A percentile compares a stretch with the other conserved stretches of the same genome.
These are phyloP conservation scores for Isurus oxyrinchus DNA, from an alignment of 2,113 vertebrate species.

Conservation along the genomic window DNA sequence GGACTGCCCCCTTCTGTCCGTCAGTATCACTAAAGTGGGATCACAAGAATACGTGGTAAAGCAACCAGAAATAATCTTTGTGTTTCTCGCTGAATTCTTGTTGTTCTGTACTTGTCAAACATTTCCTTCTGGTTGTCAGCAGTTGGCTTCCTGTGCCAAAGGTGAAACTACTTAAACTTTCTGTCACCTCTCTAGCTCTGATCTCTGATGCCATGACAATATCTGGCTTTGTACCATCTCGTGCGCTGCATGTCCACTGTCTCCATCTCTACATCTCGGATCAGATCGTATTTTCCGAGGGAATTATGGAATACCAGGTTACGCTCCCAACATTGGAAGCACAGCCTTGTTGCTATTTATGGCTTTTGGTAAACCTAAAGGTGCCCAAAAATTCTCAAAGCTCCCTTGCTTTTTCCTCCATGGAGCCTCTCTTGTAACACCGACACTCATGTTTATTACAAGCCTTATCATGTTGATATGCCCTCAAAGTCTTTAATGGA, in stretches of 20 bases:
- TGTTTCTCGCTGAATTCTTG: neutral
- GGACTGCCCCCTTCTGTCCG: neutral
- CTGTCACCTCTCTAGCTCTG: conserved; percentile 68
- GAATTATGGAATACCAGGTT: neutral
- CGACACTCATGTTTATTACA: too few species aligned
- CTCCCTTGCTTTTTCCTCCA: neutral
- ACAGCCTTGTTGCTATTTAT: neutral
- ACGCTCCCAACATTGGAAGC: neutral
- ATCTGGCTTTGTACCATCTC: conserved; percentile 62
- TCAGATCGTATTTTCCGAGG: neutral
- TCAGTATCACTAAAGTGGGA: neutral
- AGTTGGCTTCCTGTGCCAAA: conserved; percentile 52
- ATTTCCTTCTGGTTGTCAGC: conserved; percentile 53
- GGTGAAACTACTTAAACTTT: conserved; percentile 45
- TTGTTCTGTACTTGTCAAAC: conserved; percentile 56
- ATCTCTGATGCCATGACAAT: conserved; percentile 75
- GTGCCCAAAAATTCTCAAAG: too few species aligned
- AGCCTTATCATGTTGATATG: neutral
- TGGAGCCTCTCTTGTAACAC: neutral
- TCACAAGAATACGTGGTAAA: neutral
- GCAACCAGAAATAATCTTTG: neutral
- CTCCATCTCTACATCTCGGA: conserved; percentile 42
- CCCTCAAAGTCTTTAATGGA: neutral
- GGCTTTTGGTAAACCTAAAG: neutral
- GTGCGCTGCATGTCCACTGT: conserved; percentile 53